Base-by-base conservation (phyloP, 2,797 vertebrate species). In the Peromyscus attwateri region DNA sequence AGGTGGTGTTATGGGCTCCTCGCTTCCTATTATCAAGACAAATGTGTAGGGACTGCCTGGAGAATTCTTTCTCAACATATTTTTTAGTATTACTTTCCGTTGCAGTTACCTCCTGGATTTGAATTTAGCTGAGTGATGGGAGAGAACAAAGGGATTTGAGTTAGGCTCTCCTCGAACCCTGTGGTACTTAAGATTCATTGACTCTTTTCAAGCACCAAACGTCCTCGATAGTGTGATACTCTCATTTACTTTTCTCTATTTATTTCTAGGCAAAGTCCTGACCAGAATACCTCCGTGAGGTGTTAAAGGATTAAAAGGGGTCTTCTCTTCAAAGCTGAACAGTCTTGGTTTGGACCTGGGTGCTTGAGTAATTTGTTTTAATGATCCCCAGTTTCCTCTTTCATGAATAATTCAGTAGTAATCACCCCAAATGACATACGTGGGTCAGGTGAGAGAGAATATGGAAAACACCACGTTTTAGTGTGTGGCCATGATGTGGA, bases 401-500 rank as follows among this genome's bases (percentile, higher is more conserved):
- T 25, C 34, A 2, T 49, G 49, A 91, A 87, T 70, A 76, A 85
- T 14, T 89, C 62, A 2, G 2, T 0, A 52, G 40, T 40, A 34
- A 16, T 25, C 49, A 13, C 29, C 49, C 37, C 52, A 16, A 0
- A 3, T 29, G 64, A 31, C n/a, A 49, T 37, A 37, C 6, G 4
- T 6, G 55, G 55, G 49, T 80, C 52, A 29, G 37, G 31, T 84
- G 66, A 76, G 40, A 76, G 40, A 25, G 13, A 68, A 23, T 25
- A 4, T 19, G 13, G 70, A 13, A 21, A 19, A n/a, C 4, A 71
- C 23, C 17, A 13, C 10, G 23, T 40, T 55, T 27, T 16, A 11
- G 19, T 52, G 34, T 10, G 23, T 27, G 23, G n/a, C 6, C 0
- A 0, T 23, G 21, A 25, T 1, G 68, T 40, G 29, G 34, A 1